Evolutionary conservation across 2,888 invertebrate genomes (phyloP).

Genomic region (Strigamia crassipes): DNA sequence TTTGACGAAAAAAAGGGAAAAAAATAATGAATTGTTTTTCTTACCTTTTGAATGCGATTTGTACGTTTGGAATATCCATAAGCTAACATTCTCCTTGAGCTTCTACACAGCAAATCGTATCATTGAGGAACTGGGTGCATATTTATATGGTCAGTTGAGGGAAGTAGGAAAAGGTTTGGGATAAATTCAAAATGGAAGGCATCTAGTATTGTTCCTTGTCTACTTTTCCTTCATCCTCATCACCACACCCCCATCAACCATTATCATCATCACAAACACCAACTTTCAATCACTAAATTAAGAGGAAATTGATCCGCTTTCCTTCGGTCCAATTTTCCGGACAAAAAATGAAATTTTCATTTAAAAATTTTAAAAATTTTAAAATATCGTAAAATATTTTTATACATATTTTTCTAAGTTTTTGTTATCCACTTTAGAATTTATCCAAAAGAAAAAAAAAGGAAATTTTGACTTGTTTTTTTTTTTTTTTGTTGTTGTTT

Average conservation of each 20-base stretch:
- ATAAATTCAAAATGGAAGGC: slow-evolving; percentile 30
- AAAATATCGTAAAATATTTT: no score
- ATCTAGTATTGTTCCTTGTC: slow-evolving; percentile 30
- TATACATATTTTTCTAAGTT: no score
- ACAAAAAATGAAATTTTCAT: neutral
- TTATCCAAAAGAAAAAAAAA: no score
- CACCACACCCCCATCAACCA: slow-evolving; percentile 30
- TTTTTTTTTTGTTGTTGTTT: neutral
- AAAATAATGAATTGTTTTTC: neutral
- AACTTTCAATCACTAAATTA: slow-evolving; percentile 1
- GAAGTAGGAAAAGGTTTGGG: slow-evolving; percentile 30
- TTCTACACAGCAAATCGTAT: slow-evolving; percentile 6
- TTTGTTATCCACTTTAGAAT: no score
- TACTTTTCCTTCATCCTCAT: slow-evolving; percentile 26
- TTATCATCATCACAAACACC: neutral
- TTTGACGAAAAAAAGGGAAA: no score
- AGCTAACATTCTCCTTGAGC: slow-evolving; percentile 18
- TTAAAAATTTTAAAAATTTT: no score
- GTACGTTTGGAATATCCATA: neutral
- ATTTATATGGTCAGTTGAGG: slow-evolving; percentile 30
- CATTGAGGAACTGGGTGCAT: slow-evolving; percentile 30
- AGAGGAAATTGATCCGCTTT: neutral
- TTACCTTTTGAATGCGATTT: neutral
- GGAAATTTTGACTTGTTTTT: neutral
- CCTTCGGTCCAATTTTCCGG: neutral